phyloP scores from a whole-genome alignment of 2,113 vertebrate species.

The Beaufortia kweichowensis region DNA sequence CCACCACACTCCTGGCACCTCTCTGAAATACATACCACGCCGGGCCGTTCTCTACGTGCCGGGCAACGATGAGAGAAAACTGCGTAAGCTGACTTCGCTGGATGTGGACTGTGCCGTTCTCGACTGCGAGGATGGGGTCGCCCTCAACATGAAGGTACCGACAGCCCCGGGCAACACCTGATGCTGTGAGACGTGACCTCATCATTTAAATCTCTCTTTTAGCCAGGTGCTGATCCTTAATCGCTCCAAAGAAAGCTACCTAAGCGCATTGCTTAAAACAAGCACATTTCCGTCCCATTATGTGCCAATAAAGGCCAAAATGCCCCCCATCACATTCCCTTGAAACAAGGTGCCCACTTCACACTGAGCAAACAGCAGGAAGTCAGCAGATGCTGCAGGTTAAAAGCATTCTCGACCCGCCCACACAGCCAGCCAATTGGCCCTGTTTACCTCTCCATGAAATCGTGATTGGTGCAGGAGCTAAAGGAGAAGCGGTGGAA shows the following conservation, averaged over 20 bases:
- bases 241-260: slow-evolving; percentile 71
- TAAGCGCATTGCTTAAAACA: slow-evolving; percentile 74
- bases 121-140: slow-evolving; percentile 97
- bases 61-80: slow-evolving; percentile 91
- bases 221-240: slow-evolving; percentile 72
- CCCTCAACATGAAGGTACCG: slow-evolving; percentile 90
- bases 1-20: slow-evolving; percentile 64
- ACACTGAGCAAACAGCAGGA: slow-evolving; percentile 77
- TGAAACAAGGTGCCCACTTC: slow-evolving; percentile 80
- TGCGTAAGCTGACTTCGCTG: slow-evolving; percentile 86
- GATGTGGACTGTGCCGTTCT: slow-evolving; percentile 90
- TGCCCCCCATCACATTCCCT: slow-evolving; percentile 67
- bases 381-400: slow-evolving; percentile 79
- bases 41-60: slow-evolving; percentile 94
- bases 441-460: slow-evolving; percentile 71
- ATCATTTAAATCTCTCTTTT: slow-evolving; percentile 46
- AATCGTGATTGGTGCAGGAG: slow-evolving; percentile 76
- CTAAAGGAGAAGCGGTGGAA: slow-evolving; percentile 60
- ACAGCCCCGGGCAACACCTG: slow-evolving; percentile 27
- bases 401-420: slow-evolving; percentile 77
- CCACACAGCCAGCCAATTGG: slow-evolving; percentile 74
- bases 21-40: slow-evolving; percentile 84
- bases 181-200: slow-evolving; percentile 19
- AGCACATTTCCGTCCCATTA: slow-evolving; percentile 74
- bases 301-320: slow-evolving; percentile 67